phyloP scores from a whole-genome alignment of 2,113 vertebrate genomes.

The Erinaceus europaeus region DNA sequence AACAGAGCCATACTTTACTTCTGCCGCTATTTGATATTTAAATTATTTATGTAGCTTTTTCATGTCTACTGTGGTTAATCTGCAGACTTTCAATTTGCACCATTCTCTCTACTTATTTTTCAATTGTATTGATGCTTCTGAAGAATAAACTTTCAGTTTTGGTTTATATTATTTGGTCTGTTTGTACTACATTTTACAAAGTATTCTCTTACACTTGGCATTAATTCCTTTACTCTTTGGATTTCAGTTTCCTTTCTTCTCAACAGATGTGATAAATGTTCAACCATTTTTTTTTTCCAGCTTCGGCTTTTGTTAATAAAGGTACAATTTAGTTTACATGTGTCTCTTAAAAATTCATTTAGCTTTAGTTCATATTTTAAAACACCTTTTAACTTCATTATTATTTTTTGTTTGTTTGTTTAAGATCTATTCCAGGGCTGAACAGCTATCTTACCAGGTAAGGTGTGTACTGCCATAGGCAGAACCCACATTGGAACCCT shows the following conservation, averaged over 20 bases:
- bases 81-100: not conserved
- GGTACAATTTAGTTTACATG: not conserved
- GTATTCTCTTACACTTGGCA: not conserved
- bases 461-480: too few relatives aligned
- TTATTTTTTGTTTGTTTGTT: slow-evolving; percentile 5
- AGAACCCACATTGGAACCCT: too few relatives aligned
- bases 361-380: not conserved
- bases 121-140: not conserved
- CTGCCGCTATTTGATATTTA: not conserved
- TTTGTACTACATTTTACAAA: not conserved
- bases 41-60: not conserved
- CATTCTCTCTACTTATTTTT: not conserved
- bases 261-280: not conserved
- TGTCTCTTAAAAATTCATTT: not conserved
- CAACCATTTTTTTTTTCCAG: not conserved
- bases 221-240: not conserved
- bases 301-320: not conserved
- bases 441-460: too few relatives aligned
- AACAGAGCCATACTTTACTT: not conserved
- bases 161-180: not conserved
- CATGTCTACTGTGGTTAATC: not conserved
- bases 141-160: not conserved
- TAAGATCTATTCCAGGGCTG: too few relatives aligned
- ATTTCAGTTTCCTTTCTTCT: not conserved
- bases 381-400: not conserved